These are phyloP conservation scores for Drosophila recens DNA, from an alignment of 2,888 invertebrate genomes.

Conservation along the genomic window DNA sequence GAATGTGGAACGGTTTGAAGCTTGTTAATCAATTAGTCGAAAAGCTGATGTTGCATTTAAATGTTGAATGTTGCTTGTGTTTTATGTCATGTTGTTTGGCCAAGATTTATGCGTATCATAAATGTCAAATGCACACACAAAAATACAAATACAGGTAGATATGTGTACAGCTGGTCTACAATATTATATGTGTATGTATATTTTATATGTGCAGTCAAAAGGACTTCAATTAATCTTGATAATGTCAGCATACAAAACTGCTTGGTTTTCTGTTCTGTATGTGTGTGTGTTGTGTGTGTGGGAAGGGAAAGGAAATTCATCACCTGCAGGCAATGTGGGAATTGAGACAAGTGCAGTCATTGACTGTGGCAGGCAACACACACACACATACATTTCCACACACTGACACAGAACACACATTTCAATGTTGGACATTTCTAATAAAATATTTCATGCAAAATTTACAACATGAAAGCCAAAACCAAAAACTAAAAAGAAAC, in stretches of 20 bases:
- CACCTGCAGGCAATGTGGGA: constrained; percentile 68
- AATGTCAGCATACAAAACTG: constrained; percentile 63
- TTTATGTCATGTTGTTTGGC: constrained; percentile 22
- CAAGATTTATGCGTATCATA: constrained; percentile 76
- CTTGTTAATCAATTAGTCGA: constrained; percentile 70
- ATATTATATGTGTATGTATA: constrained; percentile 15
- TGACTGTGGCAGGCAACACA: constrained; percentile 18
- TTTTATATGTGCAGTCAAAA: constrained; percentile 19
- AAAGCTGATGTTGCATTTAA: constrained; percentile 72
- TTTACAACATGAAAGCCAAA: constrained; percentile 61
- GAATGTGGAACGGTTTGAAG: constrained; percentile 4
- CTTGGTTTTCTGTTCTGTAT: constrained; percentile 52
- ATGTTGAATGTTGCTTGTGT: constrained; percentile 19
- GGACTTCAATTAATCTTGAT: constrained; percentile 66
- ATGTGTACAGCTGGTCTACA: constrained; percentile 26
- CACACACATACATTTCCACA: constrained; percentile 8
- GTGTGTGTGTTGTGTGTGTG: neutral
- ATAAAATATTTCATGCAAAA: constrained; percentile 80
- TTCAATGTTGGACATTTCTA: constrained; percentile 67
- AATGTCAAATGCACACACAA: constrained; percentile 72
- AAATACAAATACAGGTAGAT: constrained; percentile 21
- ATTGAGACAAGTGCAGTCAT: constrained; percentile 60
- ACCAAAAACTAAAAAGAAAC: constrained; percentile 73
- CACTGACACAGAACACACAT: constrained; percentile 3
- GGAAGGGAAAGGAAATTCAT: constrained; percentile 24